Evolutionary conservation across 2,888 invertebrate genomes (phyloP).

Genomic region (Caenorhabditis doughertyi): DNA sequence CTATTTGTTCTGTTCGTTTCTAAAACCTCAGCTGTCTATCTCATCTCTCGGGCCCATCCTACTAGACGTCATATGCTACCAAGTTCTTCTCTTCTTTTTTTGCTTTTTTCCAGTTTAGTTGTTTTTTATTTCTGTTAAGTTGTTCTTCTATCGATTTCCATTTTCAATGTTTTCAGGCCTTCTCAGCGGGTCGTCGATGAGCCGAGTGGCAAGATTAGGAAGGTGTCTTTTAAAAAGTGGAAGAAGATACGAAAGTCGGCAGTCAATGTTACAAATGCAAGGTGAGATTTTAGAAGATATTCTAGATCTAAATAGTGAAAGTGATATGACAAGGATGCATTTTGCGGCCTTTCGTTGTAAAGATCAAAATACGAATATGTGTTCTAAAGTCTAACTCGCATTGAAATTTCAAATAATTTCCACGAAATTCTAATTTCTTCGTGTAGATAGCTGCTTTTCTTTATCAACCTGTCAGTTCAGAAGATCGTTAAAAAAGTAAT

Average conservation of each 20-base stretch:
- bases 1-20: constrained; percentile 34
- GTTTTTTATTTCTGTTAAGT: constrained; percentile 1
- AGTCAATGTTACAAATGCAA: constrained; percentile 39
- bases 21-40: constrained; percentile 30
- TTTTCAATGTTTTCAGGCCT: constrained; percentile 13
- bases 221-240: constrained; percentile 39
- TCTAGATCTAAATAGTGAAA: constrained; percentile 4
- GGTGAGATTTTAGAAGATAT: constrained; percentile 17
- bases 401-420: constrained; percentile 30
- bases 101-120: constrained; percentile 13
- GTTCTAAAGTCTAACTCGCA: too few relatives aligned
- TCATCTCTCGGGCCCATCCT: constrained; percentile 12
- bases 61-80: constrained; percentile 43
- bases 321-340: constrained; percentile 21
- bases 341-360: background rate
- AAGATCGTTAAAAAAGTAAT: constrained; percentile 31
- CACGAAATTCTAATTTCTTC: constrained; percentile 8
- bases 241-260: constrained; percentile 48
- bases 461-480: constrained; percentile 19
- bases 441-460: background rate
- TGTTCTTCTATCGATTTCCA: background rate
- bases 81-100: constrained; percentile 22
- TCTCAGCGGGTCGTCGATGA: constrained; percentile 50
- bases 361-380: constrained; percentile 17
- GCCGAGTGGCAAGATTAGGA: constrained; percentile 55